Conservation (phyloP, 2,888 invertebrate genomes). For the Crioceris asparagi region DNA sequence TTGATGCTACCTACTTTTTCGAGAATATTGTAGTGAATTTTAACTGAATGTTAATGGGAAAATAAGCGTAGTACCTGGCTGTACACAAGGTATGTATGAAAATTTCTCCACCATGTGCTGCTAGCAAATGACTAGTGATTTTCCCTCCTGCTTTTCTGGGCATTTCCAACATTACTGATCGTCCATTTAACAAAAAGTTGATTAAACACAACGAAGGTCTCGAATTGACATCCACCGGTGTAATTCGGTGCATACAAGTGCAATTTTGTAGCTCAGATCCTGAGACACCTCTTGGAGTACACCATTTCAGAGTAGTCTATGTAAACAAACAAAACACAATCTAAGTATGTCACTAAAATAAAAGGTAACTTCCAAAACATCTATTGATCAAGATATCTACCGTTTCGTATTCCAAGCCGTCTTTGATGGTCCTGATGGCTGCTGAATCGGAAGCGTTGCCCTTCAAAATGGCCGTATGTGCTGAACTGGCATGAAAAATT, state of each 20-base stretch:
- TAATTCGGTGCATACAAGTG: slow-evolving; percentile 79
- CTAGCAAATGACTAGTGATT: slow-evolving; percentile 83
- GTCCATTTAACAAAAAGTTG: slow-evolving; percentile 90
- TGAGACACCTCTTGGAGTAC: slow-evolving; percentile 84
- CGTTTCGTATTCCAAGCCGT: slow-evolving; percentile 68
- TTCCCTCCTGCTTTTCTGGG: slow-evolving; percentile 75
- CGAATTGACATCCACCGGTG: slow-evolving; percentile 93
- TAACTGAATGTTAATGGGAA: too few relatives aligned
- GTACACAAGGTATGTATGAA: slow-evolving; percentile 88
- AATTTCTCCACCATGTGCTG: slow-evolving; percentile 91
- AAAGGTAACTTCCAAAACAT: background rate
- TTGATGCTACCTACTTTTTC: too few relatives aligned
- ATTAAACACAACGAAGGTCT: slow-evolving; percentile 95
- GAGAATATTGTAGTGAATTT: too few relatives aligned
- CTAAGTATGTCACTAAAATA: background rate
- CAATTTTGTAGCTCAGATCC: slow-evolving; percentile 72
- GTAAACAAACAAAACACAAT: slow-evolving; percentile 6
- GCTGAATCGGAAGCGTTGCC: slow-evolving; percentile 52
- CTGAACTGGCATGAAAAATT: slow-evolving; percentile 79
- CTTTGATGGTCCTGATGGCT: slow-evolving; percentile 54
- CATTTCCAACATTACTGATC: slow-evolving; percentile 88
- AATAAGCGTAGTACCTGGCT: slow-evolving; percentile 44
- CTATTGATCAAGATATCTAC: too few relatives aligned
- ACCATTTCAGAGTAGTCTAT: slow-evolving; percentile 86
- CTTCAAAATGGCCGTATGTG: slow-evolving; percentile 71